Percentiles rank a stretch among this genome's conserved stretches.
phyloP scores from a whole-genome alignment of 2,797 vertebrate genomes.

The Poeciliopsis paucimaculata region DNA sequence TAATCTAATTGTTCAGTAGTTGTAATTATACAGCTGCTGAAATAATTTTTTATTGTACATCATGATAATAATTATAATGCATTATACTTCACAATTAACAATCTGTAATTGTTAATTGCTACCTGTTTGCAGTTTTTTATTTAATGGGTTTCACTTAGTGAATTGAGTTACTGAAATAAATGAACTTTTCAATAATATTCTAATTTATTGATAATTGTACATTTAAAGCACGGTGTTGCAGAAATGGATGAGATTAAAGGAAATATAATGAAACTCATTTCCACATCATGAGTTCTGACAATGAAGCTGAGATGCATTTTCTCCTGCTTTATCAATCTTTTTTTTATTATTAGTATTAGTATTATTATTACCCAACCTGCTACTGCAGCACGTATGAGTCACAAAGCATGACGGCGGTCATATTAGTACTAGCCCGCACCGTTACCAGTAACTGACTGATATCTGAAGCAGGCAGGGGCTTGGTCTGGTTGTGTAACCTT shows the following conservation, averaged over 20 bases:
- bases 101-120: too few relatives aligned
- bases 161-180: neutral
- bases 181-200: neutral
- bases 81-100: neutral
- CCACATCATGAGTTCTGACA: neutral
- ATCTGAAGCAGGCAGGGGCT: constrained; percentile 15
- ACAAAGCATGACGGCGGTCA: neutral
- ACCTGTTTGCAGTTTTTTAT: too few relatives aligned
- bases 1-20: neutral
- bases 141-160: neutral
- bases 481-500: constrained; percentile 56
- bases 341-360: neutral
- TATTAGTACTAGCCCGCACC: too few relatives aligned
- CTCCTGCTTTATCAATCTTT: neutral
- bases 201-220: neutral
- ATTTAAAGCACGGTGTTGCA: neutral
- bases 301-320: neutral
- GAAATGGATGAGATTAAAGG: neutral
- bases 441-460: neutral
- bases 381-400: neutral
- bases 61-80: neutral
- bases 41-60: neutral
- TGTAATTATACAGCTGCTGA: neutral
- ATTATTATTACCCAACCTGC: neutral
- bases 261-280: neutral